Evolutionary conservation across 2,888 invertebrate genomes (phyloP).

Genomic region (Cataglyphis altisquamis): DNA sequence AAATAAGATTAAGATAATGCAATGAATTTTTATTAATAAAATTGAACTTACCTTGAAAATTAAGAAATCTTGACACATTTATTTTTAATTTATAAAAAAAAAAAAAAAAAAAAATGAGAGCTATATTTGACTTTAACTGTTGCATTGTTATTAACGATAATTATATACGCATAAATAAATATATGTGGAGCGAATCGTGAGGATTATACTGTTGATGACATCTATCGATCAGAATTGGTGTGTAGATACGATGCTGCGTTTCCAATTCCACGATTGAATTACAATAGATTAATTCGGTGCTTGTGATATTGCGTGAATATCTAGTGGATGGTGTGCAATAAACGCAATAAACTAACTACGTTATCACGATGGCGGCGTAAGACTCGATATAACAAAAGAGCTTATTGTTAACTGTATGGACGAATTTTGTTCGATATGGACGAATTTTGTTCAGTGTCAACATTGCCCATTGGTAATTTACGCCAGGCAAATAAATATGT

Average conservation of each 20-base stretch:
- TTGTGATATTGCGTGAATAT: slow-evolving; percentile 22
- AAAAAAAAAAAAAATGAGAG: background rate
- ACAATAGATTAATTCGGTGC: slow-evolving; percentile 26
- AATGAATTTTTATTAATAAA: background rate
- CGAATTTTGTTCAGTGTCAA: slow-evolving; percentile 18
- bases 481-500: slow-evolving; percentile 33
- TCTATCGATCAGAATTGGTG: background rate
- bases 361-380: background rate
- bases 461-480: slow-evolving; percentile 53
- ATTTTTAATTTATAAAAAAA: slow-evolving; percentile 6
- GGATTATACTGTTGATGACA: background rate
- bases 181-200: background rate
- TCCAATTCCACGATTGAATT: slow-evolving; percentile 35
- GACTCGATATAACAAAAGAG: background rate
- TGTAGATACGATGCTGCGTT: slow-evolving; percentile 10
- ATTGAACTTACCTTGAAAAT: background rate
- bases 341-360: background rate
- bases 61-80: background rate
- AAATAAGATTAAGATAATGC: background rate
- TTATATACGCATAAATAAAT: background rate
- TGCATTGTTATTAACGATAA: background rate
- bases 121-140: background rate
- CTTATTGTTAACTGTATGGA: background rate
- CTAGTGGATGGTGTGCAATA: background rate
- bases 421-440: slow-evolving; percentile 28